Conservation (phyloP, 2,113 vertebrate species). For the Alosa alosa region DNA sequence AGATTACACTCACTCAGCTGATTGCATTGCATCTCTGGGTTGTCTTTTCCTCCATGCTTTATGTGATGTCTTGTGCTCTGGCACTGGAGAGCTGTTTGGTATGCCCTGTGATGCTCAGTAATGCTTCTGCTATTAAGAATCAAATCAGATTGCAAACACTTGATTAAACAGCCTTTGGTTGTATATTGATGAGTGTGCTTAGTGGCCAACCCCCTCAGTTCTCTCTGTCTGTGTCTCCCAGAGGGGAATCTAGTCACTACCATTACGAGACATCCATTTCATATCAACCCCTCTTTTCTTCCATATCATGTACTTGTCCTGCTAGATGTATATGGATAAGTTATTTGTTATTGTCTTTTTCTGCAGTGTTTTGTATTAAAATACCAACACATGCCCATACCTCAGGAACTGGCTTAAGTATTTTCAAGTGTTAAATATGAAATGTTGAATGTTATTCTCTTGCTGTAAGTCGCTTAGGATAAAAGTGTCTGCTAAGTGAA, state of each 20-base stretch:
- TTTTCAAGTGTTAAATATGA: neutral
- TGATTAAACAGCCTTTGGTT: constrained; percentile 84
- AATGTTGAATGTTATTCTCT: too few species aligned
- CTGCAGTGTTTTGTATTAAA: neutral
- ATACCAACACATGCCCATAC: neutral
- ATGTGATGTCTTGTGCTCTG: constrained; percentile 64
- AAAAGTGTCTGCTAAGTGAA: too few species aligned
- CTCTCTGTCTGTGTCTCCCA: constrained; percentile 66
- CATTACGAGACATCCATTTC: neutral
- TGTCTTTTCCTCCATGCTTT: constrained; percentile 27
- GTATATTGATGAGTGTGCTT: constrained; percentile 83
- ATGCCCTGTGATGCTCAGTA: constrained; percentile 77
- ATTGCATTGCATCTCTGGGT: neutral
- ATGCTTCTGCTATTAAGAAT: constrained; percentile 74
- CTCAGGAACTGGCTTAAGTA: neutral
- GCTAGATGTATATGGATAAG: constrained; percentile 42
- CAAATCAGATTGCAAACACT: constrained; percentile 82
- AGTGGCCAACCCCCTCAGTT: constrained; percentile 53
- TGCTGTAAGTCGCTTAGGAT: too few species aligned
- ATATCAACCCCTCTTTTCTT: constrained; percentile 45
- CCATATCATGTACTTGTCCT: constrained; percentile 58
- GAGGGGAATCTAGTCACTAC: constrained; percentile 4
- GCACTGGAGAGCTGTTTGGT: constrained; percentile 72
- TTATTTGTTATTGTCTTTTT: neutral
- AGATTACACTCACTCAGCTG: constrained; percentile 35